These are phyloP conservation scores for Chunga burmeisteri DNA, from an alignment of 2,113 vertebrate genomes.

Conservation along the genomic window DNA sequence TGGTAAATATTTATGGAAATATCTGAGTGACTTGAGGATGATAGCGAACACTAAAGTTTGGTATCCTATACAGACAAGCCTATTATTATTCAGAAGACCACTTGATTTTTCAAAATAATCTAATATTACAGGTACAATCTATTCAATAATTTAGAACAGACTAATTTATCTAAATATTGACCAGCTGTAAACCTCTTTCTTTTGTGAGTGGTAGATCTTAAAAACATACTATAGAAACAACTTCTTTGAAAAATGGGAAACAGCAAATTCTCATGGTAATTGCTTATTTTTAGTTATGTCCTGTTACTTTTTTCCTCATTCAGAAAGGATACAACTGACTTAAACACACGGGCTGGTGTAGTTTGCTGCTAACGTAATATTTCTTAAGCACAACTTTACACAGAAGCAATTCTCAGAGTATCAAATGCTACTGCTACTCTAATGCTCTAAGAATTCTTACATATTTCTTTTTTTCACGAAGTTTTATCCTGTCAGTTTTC, in stretches of 20 bases:
- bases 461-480: background rate
- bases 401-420: background rate
- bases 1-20: background rate
- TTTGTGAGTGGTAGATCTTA: background rate
- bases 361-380: background rate
- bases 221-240: slow-evolving; percentile 16
- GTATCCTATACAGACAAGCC: background rate
- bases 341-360: background rate
- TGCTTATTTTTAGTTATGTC: background rate
- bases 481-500: background rate
- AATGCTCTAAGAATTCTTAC: background rate
- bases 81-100: background rate
- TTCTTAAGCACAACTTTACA: background rate
- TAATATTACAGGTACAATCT: background rate
- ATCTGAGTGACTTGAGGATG: background rate
- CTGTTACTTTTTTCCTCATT: slow-evolving; percentile 24
- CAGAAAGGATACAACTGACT: background rate
- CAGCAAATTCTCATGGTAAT: background rate
- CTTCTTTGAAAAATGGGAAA: slow-evolving; percentile 38
- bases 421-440: background rate
- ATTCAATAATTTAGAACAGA: background rate
- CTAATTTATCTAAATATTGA: background rate
- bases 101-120: slow-evolving; percentile 16
- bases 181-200: background rate
- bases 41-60: background rate